Conservation (phyloP, 2,113 vertebrate genomes). For the Spea bombifrons region DNA sequence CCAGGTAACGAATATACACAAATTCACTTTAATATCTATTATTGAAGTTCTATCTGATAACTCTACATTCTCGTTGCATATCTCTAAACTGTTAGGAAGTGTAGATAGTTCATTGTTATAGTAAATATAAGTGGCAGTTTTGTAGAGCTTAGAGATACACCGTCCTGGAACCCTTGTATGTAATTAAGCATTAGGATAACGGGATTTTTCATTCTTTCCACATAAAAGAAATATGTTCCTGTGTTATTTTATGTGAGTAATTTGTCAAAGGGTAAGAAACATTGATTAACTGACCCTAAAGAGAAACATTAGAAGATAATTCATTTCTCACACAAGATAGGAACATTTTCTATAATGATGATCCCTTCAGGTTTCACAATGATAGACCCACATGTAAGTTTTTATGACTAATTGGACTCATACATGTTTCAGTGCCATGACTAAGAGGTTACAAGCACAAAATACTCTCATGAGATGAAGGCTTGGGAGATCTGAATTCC, state of each 20-base stretch:
- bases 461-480: neutral
- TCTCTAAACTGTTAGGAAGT: no score
- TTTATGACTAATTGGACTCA: neutral
- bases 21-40: no score
- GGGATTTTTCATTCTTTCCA: neutral
- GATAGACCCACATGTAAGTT: neutral
- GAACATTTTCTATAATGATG: neutral
- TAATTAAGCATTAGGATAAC: neutral
- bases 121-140: neutral
- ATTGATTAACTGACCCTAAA: neutral
- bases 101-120: neutral
- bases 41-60: no score
- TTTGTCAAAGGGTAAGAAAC: neutral
- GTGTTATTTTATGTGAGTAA: neutral
- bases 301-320: neutral
- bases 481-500: neutral
- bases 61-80: no score
- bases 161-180: neutral
- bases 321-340: neutral
- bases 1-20: no score
- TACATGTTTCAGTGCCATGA: neutral
- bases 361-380: neutral
- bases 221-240: neutral
- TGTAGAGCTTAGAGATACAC: neutral
- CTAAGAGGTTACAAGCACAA: neutral